Evolutionary conservation across 2,113 vertebrate species (phyloP).

Genomic region (Terrapene triunguis): DNA sequence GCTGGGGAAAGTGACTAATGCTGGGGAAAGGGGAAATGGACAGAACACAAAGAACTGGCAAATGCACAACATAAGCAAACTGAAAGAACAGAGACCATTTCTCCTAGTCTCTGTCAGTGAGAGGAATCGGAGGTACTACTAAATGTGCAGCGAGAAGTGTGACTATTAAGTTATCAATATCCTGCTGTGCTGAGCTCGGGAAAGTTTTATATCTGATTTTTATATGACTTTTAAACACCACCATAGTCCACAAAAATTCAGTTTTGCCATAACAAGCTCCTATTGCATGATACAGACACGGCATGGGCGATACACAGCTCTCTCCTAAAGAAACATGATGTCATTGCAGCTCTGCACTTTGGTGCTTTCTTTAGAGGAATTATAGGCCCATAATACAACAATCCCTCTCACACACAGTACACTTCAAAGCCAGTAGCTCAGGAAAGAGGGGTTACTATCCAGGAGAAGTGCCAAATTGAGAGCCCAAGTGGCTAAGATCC

Average conservation of each 20-base stretch:
- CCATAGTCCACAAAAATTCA: not conserved
- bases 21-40: not conserved
- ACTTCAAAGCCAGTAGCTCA: not conserved
- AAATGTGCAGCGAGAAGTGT: not conserved
- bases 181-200: not conserved
- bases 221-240: not conserved
- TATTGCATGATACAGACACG: not conserved
- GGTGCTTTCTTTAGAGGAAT: not conserved
- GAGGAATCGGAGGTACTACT: not conserved
- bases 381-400: not conserved
- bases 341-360: not conserved
- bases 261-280: not conserved
- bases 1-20: not conserved
- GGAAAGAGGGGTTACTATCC: no score
- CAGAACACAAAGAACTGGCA: not conserved
- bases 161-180: slow-evolving; percentile 2
- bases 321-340: not conserved
- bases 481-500: not conserved
- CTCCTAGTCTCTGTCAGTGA: not conserved
- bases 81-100: not conserved
- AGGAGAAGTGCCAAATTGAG: not conserved
- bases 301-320: not conserved
- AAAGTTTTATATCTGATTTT: not conserved
- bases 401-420: not conserved
- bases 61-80: not conserved